These are phyloP conservation scores for Lasioglossum pauxillum DNA, from an alignment of 2,888 invertebrate species.

Conservation along the genomic window DNA sequence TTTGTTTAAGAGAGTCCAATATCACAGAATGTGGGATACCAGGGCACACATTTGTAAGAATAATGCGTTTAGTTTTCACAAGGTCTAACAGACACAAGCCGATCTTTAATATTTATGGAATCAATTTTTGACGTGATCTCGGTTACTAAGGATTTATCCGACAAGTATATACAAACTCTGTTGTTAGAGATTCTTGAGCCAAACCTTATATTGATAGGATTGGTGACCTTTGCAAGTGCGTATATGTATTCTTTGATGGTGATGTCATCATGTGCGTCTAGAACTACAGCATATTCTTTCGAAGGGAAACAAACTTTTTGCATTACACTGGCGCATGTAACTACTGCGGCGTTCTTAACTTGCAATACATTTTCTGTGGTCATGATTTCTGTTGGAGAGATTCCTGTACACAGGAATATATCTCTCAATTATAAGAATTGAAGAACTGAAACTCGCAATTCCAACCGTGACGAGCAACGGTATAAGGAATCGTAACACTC, in stretches of 20 bases:
- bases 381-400: no score
- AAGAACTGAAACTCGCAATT: no score
- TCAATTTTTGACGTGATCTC: background rate
- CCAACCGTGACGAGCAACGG: no score
- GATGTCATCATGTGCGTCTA: background rate
- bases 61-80: background rate
- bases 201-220: background rate
- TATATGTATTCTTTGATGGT: background rate
- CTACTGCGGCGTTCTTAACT: no score
- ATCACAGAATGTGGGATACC: background rate
- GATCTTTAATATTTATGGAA: background rate
- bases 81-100: background rate
- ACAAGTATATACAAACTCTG: background rate
- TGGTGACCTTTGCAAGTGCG: background rate
- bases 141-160: background rate
- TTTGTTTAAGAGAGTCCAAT: background rate
- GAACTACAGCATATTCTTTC: background rate
- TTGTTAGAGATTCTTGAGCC: background rate
- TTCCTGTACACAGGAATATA: no score
- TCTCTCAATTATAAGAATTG: no score
- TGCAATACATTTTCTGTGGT: no score
- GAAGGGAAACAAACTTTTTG: background rate
- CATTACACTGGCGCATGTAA: background rate
- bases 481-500: no score
- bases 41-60: background rate